Conservation (phyloP, 2,113 vertebrate species). For the Brachyhypopomus gauderio region DNA sequence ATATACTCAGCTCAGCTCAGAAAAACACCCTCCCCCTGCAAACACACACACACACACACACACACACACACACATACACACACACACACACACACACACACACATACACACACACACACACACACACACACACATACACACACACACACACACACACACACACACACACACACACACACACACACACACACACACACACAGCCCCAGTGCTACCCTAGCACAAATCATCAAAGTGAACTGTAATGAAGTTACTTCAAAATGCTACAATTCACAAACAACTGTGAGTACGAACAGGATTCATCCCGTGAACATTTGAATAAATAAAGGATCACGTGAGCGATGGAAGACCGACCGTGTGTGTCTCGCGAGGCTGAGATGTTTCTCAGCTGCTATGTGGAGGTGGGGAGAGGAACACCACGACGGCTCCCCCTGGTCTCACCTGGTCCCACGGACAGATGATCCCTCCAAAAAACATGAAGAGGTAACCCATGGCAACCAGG, state of each 20-base stretch:
- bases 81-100: not conserved
- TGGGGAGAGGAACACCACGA: not conserved
- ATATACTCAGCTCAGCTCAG: slow-evolving; percentile 4
- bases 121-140: no score
- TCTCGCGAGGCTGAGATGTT: no score
- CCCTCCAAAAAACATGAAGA: slow-evolving; percentile 97
- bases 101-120: not conserved
- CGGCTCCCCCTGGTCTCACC: slow-evolving; percentile 72
- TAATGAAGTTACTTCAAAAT: not conserved
- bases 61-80: slow-evolving; percentile 5
- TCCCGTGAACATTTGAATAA: slow-evolving; percentile 8
- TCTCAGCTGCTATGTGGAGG: not conserved
- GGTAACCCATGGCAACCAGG: slow-evolving; percentile 95
- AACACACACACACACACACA: not conserved
- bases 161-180: no score
- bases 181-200: not conserved
- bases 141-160: no score
- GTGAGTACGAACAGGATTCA: not conserved
- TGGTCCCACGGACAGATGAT: slow-evolving; percentile 97
- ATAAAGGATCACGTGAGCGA: slow-evolving; percentile 56
- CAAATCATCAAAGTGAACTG: no score
- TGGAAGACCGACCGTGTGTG: no score
- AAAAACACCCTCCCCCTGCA: no score
- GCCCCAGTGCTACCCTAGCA: not conserved
- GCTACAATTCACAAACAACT: not conserved